These are phyloP conservation scores for Rhogogaster chlorosoma DNA, from an alignment of 2,888 invertebrate species.

Conservation along the genomic window DNA sequence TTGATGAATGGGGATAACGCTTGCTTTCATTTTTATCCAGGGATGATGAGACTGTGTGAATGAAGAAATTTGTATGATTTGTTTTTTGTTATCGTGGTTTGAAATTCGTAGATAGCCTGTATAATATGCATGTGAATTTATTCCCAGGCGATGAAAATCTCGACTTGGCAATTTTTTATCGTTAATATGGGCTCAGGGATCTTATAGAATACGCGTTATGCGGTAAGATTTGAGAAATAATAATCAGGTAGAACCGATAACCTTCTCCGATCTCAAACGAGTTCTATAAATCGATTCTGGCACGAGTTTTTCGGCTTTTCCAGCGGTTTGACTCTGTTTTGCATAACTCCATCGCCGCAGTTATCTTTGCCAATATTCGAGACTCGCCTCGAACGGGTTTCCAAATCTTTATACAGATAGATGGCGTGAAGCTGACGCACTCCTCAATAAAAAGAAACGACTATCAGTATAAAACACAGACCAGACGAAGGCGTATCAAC, in stretches of 20 bases:
- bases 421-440: not conserved
- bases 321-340: not conserved
- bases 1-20: not conserved
- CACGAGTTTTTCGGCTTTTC: not conserved
- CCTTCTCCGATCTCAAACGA: not conserved
- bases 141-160: not conserved
- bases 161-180: slow-evolving; percentile 3
- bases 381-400: not conserved
- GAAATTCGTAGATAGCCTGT: not conserved
- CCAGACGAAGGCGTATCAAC: slow-evolving; percentile 23
- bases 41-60: not conserved
- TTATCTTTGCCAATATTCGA: slow-evolving; percentile 6
- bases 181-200: not conserved
- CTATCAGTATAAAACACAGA: not conserved
- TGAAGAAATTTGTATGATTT: not conserved
- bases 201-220: not conserved
- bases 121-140: slow-evolving; percentile 15
- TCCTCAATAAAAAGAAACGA: slow-evolving; percentile 6
- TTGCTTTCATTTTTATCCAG: not conserved
- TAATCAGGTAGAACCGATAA: not conserved
- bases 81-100: not conserved
- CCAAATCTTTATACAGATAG: not conserved
- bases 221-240: not conserved
- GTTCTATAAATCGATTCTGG: not conserved
- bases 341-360: slow-evolving; percentile 13